phyloP scores from a whole-genome alignment of 2,797 vertebrate species.

The Takifugu ocellatus region DNA sequence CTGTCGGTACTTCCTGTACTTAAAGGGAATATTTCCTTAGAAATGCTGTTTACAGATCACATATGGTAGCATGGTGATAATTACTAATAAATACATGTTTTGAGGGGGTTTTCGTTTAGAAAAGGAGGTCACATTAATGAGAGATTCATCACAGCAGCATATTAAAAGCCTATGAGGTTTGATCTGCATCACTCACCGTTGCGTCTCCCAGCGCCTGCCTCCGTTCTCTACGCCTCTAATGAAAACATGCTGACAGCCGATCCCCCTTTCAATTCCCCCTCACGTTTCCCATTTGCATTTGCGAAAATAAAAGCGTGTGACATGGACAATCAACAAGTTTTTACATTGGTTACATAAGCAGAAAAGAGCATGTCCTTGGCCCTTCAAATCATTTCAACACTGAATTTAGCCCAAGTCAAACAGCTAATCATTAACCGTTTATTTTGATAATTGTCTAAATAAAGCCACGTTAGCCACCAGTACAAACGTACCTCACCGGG shows the following conservation, averaged over 20 bases:
- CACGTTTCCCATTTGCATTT: slow-evolving; percentile 40
- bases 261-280: slow-evolving; percentile 42
- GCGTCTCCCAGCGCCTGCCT: slow-evolving; percentile 58
- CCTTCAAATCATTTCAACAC: slow-evolving; percentile 45
- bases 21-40: neutral
- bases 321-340: slow-evolving; percentile 45
- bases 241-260: slow-evolving; percentile 73
- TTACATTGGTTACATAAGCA: slow-evolving; percentile 27
- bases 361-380: slow-evolving; percentile 46
- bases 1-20: no score
- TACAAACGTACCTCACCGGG: slow-evolving; percentile 3
- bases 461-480: slow-evolving; percentile 40
- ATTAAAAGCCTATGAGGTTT: slow-evolving; percentile 49
- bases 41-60: neutral
- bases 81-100: no score
- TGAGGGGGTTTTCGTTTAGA: slow-evolving; percentile 15
- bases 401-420: slow-evolving; percentile 42
- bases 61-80: neutral
- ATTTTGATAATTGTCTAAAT: slow-evolving; percentile 45
- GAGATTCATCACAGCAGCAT: slow-evolving; percentile 61
- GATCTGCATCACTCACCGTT: slow-evolving; percentile 48
- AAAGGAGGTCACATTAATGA: slow-evolving; percentile 28
- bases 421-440: slow-evolving; percentile 67
- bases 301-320: slow-evolving; percentile 59
- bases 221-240: slow-evolving; percentile 64